These are phyloP conservation scores for Hirundo rustica DNA, from an alignment of 2,797 vertebrate species.

Conservation along the genomic window DNA sequence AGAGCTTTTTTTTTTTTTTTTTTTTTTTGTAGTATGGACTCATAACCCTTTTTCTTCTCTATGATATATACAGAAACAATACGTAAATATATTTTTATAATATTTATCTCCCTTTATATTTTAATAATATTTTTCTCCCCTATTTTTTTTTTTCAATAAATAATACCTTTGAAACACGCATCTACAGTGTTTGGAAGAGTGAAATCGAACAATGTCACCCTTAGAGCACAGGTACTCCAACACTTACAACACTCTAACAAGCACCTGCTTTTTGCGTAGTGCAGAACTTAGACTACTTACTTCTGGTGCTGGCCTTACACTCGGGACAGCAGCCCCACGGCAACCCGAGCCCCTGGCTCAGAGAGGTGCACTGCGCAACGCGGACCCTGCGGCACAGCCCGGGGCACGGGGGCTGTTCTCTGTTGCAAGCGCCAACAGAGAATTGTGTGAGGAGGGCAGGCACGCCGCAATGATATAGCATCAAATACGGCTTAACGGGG, in stretches of 20 bases:
- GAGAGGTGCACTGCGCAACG: neutral
- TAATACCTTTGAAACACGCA: neutral
- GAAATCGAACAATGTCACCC: neutral
- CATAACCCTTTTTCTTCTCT: neutral
- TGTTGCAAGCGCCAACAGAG: neutral
- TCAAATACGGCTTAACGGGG: fast-evolving
- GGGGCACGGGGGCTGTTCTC: neutral
- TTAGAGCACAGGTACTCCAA: neutral
- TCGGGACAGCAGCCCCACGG: neutral
- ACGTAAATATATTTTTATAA: neutral
- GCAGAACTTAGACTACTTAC: neutral
- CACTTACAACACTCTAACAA: neutral
- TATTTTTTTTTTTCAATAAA: neutral
- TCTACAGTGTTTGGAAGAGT: neutral
- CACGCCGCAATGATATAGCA: fast-evolving
- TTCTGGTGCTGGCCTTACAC: neutral
- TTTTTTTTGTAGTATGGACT: neutral
- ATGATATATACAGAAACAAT: neutral
- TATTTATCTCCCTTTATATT: neutral
- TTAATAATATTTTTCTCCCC: neutral
- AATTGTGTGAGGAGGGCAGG: neutral
- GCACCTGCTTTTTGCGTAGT: neutral
- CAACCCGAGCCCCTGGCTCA: neutral
- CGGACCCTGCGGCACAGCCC: neutral
- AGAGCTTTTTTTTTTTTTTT: neutral